Evolutionary conservation across 2,797 vertebrate species (phyloP).

Genomic region (Parauchenoglanis punctatus): DNA sequence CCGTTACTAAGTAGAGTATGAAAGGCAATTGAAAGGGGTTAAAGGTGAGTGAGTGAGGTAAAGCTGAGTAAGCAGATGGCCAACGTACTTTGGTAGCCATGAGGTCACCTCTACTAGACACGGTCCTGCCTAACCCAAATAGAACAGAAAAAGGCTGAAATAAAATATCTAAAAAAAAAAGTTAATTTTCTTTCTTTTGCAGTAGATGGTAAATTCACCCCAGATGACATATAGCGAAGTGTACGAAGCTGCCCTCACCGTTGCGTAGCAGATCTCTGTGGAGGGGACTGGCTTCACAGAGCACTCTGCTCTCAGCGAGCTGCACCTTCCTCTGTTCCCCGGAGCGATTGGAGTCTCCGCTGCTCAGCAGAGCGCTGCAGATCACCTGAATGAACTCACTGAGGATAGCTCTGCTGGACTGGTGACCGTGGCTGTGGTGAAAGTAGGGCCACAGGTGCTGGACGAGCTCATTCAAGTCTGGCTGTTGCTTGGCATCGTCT

Average conservation of each 20-base stretch:
- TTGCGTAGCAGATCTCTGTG: slow-evolving; percentile 80
- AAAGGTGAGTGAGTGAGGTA: neutral
- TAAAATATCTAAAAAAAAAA: neutral
- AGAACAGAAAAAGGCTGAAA: neutral
- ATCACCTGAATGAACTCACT: slow-evolving; percentile 91
- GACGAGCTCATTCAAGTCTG: slow-evolving; percentile 85
- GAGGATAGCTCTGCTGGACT: slow-evolving; percentile 81
- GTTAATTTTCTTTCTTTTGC: neutral
- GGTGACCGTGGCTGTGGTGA: slow-evolving; percentile 80
- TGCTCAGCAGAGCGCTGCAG: slow-evolving; percentile 82
- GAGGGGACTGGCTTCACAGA: slow-evolving; percentile 90
- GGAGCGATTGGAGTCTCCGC: slow-evolving; percentile 73
- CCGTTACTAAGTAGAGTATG: neutral
- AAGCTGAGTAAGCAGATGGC: neutral
- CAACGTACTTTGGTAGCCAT: neutral
- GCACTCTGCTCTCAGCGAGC: slow-evolving; percentile 75
- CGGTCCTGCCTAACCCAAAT: too few species aligned
- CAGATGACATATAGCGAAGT: neutral
- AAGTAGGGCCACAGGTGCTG: slow-evolving; percentile 92
- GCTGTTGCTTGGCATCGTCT: slow-evolving; percentile 81
- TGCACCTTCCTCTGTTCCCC: slow-evolving; percentile 70
- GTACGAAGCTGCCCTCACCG: slow-evolving; percentile 71
- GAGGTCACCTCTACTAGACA: neutral
- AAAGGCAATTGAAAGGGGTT: neutral
- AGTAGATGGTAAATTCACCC: neutral